Base-by-base conservation (phyloP, 2,888 invertebrate species). In the Cephus spinipes region DNA sequence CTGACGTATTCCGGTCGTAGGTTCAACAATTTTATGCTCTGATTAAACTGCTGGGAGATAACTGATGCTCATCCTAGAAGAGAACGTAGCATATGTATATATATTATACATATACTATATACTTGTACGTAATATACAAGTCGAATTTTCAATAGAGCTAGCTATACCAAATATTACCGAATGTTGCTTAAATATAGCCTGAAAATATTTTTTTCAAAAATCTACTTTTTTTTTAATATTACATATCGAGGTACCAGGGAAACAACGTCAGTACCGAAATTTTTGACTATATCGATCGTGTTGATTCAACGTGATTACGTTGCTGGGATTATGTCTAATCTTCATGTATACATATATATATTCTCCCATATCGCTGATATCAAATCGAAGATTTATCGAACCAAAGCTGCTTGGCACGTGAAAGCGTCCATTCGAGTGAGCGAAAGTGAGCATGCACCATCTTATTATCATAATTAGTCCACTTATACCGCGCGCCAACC, bases 391-490 rank as follows among this genome's bases (percentile, higher is more conserved):
- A 77, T 76, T 77, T 9, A 55, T 55, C 55, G 55, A 55, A 23
- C 55, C 55, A 6, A 40, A 69, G 74, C 75, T 77, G 68, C 74
- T 33, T 73, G 71, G 75, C 71, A 71, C 30, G 31, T 71, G 15
- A 71, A 32, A 9, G 71, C 71, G 33, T 32, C 30, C 30, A 12
- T 15, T 30, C 9, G 4, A 55, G 55, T 23, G 55, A 33, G 33
- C 68, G 74, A 77, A 79, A 78, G 77, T 79, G 77, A 80, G 55
- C 77, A 75, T 68, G 73, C 75, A 34, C 73, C 71, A 79, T 74
- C 74, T 73, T 77, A 80, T 80, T 80, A 79, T 74, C 79, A 36
- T 73, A 71, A 73, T 80, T 80, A 80, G 77, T 74, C 12, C 74
- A 73, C 35, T 55, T 30, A 33, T 78, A 68, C 76, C 71, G 73